Evolutionary conservation across 2,113 vertebrate genomes (phyloP).

Genomic region (Psilopogon haemacephalus): DNA sequence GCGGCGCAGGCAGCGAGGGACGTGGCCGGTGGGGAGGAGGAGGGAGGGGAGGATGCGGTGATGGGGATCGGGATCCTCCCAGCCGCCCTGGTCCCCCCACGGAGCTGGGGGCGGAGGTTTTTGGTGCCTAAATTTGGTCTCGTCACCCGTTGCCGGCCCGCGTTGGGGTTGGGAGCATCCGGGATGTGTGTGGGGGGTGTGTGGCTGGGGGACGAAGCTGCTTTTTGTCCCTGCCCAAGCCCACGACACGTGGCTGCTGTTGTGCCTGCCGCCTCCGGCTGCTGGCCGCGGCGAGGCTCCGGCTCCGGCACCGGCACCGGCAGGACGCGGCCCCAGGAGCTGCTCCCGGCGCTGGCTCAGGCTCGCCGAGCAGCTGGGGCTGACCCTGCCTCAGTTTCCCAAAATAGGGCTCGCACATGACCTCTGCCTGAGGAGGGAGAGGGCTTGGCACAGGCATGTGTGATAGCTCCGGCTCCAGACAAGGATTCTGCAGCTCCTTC

Average conservation of each 20-base stretch:
- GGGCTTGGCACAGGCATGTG: not conserved
- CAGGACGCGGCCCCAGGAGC: accelerated
- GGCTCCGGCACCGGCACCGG: accelerated
- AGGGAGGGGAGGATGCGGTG: not conserved
- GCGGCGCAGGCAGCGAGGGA: accelerated
- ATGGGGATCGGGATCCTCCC: accelerated
- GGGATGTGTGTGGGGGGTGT: not conserved
- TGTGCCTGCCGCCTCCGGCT: not conserved
- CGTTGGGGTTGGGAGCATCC: accelerated
- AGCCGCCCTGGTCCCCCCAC: accelerated
- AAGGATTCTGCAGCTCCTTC: not conserved
- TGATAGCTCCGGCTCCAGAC: accelerated
- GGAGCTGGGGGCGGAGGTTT: not conserved
- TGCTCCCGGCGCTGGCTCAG: not conserved
- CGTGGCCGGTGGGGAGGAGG: not conserved
- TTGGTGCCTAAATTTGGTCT: not conserved
- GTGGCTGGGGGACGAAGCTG: not conserved
- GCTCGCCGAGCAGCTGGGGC: not conserved
- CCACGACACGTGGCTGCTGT: not conserved
- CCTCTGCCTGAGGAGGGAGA: not conserved
- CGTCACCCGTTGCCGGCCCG: accelerated
- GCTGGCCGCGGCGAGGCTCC: accelerated
- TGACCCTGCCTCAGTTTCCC: conserved; percentile 61
- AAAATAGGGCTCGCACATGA: conserved; percentile 44
- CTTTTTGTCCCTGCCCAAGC: not conserved